Base-by-base conservation (phyloP, 2,888 invertebrate genomes). In the Caradrina kadenii region DNA sequence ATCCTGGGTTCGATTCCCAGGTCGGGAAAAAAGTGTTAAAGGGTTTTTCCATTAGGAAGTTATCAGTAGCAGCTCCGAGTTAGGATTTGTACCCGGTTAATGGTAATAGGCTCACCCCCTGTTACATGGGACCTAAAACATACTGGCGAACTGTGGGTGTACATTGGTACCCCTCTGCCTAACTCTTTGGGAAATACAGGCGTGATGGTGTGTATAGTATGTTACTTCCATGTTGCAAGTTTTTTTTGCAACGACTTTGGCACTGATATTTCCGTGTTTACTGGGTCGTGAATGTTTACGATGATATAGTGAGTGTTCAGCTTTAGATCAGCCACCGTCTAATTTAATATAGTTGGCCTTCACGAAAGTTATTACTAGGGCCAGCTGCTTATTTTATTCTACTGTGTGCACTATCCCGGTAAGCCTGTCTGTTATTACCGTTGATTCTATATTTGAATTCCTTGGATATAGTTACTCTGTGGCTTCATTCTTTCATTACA, bases 401-500 rank as follows among this genome's bases (percentile, higher is more conserved):
- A 1, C n/a, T n/a, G 15, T 49, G 53, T 26, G n/a, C 26, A 61
- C n/a, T 48, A 72, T 48, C 10, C 21, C 6, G 7, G 19, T 49
- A 22, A 49, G 49, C 49, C 49, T 49, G 53, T 42, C 10, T 15
- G 19, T 35, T 21, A 48, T 21, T 42, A 21, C 19, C 22, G 8
- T 3, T 39, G 11, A 39, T 65, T 49, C n/a, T 2, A 26, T 39
- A 1, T 49, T 39, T 63, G 4, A 19, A 26, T 17, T 63, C 50
- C 13, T 26, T 1, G 1, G 11, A 71, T 26, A 31, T 49, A 54
- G 35, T 45, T 72, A 5, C 8, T 42, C n/a, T 26, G 26, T 53
- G 39, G 45, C 22, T 35, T 17, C 19, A 35, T 22, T 48, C 11
- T 61, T 11, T 69, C 64, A 76, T 69, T 56, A 62, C 8, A 63